phyloP scores from a whole-genome alignment of 37 sponge, comb jelly and placozoan genomes.

The Theonella swinhoei region DNA sequence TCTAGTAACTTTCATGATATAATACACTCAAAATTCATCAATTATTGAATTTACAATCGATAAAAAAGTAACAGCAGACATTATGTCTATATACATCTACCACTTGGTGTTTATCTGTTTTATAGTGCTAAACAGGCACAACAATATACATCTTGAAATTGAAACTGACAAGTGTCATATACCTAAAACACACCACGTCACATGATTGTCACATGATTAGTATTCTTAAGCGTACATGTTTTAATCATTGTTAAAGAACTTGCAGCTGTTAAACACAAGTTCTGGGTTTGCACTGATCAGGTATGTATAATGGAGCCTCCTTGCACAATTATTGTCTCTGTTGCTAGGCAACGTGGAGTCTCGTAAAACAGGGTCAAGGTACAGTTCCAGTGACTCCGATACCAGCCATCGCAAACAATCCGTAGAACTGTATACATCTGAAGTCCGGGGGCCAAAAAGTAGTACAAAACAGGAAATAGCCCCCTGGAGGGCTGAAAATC shows the following conservation, averaged over 20 bases:
- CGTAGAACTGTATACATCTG: not conserved
- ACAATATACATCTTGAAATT: no score
- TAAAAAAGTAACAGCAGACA: no score
- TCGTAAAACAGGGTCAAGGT: constrained; percentile 26
- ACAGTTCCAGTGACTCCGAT: constrained; percentile 37
- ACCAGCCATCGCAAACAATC: constrained; percentile 55
- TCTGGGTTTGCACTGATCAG: not conserved
- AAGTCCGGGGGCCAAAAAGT: constrained; percentile 43
- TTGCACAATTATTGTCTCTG: not conserved
- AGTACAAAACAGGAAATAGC: constrained; percentile 41
- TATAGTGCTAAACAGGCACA: no score
- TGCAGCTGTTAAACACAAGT: not conserved
- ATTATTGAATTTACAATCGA: no score
- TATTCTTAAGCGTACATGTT: not conserved
- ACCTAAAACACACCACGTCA: no score
- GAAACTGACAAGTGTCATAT: no score
- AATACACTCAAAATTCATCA: no score
- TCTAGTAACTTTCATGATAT: no score
- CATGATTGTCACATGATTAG: not conserved
- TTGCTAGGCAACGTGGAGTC: not conserved
- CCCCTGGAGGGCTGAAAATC: constrained; percentile 29
- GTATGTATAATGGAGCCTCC: not conserved
- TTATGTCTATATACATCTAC: no score
- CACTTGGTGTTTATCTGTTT: no score
- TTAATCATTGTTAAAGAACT: not conserved